Evolutionary conservation across 2,888 invertebrate genomes (phyloP).

Genomic region (Caenorhabditis sp.): DNA sequence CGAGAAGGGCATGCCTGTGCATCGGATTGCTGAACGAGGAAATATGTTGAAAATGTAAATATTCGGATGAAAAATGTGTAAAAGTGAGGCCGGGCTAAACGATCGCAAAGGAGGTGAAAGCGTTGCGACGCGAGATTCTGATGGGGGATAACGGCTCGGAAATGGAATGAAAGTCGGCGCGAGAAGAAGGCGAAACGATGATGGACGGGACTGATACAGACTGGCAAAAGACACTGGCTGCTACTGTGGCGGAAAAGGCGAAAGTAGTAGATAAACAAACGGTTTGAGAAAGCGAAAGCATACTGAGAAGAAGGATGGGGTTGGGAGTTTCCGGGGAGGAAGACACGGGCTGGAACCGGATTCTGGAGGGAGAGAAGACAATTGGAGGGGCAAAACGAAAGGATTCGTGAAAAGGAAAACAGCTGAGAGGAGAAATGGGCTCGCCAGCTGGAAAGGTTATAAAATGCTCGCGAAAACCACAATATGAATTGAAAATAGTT

Average conservation of each 20-base stretch:
- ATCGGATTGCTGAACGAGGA: constrained; percentile 8
- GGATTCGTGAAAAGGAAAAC: constrained; percentile 6
- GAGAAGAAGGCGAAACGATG: not conserved
- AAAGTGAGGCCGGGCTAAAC: too few species aligned
- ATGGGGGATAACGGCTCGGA: not conserved
- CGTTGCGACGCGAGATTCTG: not conserved
- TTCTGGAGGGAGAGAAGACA: constrained; percentile 17
- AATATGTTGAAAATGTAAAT: too few species aligned
- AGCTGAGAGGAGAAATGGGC: not conserved
- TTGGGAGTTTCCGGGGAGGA: constrained; percentile 42
- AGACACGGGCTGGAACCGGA: constrained; percentile 26
- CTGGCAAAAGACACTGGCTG: constrained; percentile 12
- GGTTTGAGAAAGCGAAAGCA: constrained; percentile 36
- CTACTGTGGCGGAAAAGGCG: not conserved
- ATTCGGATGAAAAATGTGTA: constrained; percentile 2
- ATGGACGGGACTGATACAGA: constrained; percentile 9
- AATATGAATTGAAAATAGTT: too few species aligned
- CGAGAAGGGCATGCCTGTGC: constrained; percentile 44
- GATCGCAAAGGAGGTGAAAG: not conserved
- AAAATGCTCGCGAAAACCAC: too few species aligned
- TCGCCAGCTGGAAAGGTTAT: too few species aligned
- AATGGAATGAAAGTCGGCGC: too few species aligned
- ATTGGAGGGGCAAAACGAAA: not conserved
- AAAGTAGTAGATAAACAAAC: constrained; percentile 48
- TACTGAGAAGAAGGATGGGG: constrained; percentile 6